phyloP scores from a whole-genome alignment of 2,797 vertebrate genomes.

The Brachyrhaphis roseni region DNA sequence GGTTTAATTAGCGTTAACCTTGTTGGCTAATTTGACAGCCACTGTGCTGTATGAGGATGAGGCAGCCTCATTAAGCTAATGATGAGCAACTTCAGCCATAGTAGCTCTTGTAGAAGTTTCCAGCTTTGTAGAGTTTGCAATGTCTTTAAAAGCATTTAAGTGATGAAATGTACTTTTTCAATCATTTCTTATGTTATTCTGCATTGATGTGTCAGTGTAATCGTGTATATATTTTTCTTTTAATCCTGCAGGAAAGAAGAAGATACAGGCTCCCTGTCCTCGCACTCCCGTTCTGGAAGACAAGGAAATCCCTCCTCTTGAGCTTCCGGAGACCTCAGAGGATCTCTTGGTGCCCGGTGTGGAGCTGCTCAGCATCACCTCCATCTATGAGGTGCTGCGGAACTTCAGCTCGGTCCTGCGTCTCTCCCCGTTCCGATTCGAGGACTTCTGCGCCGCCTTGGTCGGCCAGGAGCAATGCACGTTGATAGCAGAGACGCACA shows the following conservation, averaged over 20 bases:
- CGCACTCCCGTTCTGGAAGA: constrained; percentile 94
- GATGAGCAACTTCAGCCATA: constrained; percentile 17
- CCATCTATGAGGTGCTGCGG: constrained; percentile 95
- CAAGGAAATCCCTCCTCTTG: constrained; percentile 91
- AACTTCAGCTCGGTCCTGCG: constrained; percentile 96
- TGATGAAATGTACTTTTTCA: neutral
- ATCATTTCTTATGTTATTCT: neutral
- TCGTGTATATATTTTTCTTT: neutral
- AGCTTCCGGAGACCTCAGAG: constrained; percentile 92
- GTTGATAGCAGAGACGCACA: constrained; percentile 95
- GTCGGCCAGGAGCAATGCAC: constrained; percentile 97
- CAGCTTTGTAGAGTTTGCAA: neutral
- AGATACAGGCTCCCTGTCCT: constrained; percentile 86
- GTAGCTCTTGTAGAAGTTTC: neutral
- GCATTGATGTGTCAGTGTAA: neutral
- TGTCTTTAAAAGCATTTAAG: neutral
- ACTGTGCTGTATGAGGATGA: constrained; percentile 10
- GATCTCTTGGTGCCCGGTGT: constrained; percentile 93
- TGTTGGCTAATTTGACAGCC: neutral
- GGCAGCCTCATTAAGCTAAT: constrained; percentile 22
- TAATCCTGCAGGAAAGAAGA: constrained; percentile 85
- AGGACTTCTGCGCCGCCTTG: constrained; percentile 97
- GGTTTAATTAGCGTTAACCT: neutral
- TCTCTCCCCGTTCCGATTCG: constrained; percentile 96
- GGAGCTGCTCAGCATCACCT: constrained; percentile 92